A percentile compares a stretch with the other conserved stretches of the same genome.
phyloP scores from a whole-genome alignment of 2,113 vertebrate genomes.

The Campylomormyrus tamandua region DNA sequence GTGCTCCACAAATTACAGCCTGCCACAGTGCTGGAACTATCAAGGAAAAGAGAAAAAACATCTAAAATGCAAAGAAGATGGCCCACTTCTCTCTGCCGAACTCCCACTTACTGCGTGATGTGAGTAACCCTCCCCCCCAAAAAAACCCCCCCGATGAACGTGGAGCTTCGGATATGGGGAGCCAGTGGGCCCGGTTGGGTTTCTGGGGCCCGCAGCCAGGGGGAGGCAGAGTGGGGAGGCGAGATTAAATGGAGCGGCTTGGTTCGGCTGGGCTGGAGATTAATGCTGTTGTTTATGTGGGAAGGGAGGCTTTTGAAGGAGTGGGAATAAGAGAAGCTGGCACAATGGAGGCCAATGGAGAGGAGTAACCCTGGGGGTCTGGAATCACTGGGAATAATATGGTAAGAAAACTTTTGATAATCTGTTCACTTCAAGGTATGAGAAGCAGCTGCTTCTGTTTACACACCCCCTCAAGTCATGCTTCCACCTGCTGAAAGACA shows the following conservation, averaged over 20 bases:
- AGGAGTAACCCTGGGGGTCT: not conserved
- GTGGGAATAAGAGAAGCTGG: not conserved
- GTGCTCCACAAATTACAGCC: conserved; percentile 11
- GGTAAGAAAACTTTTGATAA: not conserved
- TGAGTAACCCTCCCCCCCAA: not conserved
- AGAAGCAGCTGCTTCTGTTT: not conserved
- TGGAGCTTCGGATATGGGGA: not conserved
- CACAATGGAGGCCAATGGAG: not conserved
- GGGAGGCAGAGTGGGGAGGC: not conserved
- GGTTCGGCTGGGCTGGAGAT: not conserved
- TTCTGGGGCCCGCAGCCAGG: no score
- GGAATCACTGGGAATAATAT: not conserved
- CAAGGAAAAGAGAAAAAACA: not conserved
- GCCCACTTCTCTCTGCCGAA: not conserved
- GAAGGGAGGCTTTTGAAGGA: not conserved
- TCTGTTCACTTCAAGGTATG: not conserved
- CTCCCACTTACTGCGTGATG: not conserved
- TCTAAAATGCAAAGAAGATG: conserved; percentile 4
- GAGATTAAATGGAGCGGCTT: not conserved
- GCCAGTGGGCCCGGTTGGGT: not conserved
- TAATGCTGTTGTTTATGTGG: not conserved
- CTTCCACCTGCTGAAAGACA: not conserved
- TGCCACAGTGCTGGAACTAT: conserved; percentile 11
- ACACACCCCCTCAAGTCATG: not conserved
- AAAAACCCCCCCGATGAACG: not conserved